Conservation (phyloP, 2,888 invertebrate species). For the Apotomis betuletana region DNA sequence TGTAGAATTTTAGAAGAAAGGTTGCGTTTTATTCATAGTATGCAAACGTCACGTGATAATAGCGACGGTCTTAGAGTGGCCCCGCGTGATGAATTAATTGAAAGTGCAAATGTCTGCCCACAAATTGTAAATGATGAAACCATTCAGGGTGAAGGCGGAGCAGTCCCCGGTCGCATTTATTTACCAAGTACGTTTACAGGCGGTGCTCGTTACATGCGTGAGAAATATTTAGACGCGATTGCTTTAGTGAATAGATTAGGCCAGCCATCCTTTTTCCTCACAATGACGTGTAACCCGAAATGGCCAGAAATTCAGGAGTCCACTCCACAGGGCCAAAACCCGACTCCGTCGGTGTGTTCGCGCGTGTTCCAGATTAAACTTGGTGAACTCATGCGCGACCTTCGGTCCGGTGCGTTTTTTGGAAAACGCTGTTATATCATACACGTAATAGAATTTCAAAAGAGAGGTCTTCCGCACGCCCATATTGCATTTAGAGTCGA, state of each 20-base stretch:
- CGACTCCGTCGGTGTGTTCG: background rate
- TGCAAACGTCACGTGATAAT: background rate
- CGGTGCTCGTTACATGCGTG: background rate
- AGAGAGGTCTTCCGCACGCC: conserved; percentile 15
- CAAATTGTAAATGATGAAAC: conserved; percentile 2
- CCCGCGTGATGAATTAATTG: background rate
- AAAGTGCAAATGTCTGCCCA: background rate
- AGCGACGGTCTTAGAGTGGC: background rate
- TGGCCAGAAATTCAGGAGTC: conserved; percentile 14
- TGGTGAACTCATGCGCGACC: background rate
- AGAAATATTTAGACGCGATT: conserved; percentile 8
- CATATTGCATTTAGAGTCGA: conserved; percentile 11
- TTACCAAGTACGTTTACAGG: background rate
- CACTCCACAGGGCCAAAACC: conserved; percentile 1
- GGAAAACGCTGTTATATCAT: background rate
- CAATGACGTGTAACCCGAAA: no score
- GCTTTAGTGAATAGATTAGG: background rate
- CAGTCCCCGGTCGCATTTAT: conserved; percentile 9
- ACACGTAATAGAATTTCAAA: conserved; percentile 16
- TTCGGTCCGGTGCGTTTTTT: background rate
- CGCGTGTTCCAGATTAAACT: conserved; percentile 2
- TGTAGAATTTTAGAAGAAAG: conserved; percentile 1
- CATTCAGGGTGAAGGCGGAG: background rate
- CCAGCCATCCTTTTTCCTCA: background rate
- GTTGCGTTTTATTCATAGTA: background rate